phyloP scores from a whole-genome alignment of 2,113 vertebrate genomes.

The Lampris incognitus region DNA sequence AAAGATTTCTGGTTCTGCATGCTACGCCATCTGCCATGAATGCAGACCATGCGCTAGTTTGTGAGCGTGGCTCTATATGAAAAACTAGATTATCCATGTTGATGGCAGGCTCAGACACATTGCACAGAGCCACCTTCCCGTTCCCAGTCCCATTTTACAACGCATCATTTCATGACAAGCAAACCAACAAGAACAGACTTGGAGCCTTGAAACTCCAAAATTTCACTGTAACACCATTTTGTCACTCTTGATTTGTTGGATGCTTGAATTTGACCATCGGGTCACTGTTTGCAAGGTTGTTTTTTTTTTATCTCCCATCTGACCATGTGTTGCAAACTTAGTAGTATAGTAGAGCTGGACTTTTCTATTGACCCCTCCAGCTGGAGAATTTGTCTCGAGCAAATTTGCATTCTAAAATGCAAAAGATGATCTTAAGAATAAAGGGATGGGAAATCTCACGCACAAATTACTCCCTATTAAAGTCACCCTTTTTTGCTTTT shows the following conservation, averaged over 20 bases:
- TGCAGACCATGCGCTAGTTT: neutral
- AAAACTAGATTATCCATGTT: no score
- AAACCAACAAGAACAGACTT: neutral
- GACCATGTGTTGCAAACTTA: slow-evolving; percentile 23
- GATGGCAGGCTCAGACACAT: no score
- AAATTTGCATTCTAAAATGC: slow-evolving; percentile 21
- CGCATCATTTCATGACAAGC: neutral
- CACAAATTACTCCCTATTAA: slow-evolving; percentile 44
- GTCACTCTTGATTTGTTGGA: neutral
- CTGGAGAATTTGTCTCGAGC: slow-evolving; percentile 31
- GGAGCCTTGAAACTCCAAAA: neutral
- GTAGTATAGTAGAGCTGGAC: slow-evolving; percentile 1
- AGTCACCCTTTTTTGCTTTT: slow-evolving; percentile 19
- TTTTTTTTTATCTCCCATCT: neutral
- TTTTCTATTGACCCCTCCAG: slow-evolving; percentile 26
- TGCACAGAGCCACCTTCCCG: no score
- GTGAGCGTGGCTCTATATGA: no score
- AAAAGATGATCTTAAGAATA: slow-evolving; percentile 23
- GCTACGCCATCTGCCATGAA: neutral
- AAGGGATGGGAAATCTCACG: slow-evolving; percentile 39
- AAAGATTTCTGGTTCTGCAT: neutral
- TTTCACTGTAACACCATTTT: neutral
- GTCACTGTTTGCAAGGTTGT: slow-evolving; percentile 12
- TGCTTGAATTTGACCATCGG: neutral
- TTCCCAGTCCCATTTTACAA: neutral